phyloP scores from a whole-genome alignment of 2,888 invertebrate genomes.

The Watsonalla binaria region DNA sequence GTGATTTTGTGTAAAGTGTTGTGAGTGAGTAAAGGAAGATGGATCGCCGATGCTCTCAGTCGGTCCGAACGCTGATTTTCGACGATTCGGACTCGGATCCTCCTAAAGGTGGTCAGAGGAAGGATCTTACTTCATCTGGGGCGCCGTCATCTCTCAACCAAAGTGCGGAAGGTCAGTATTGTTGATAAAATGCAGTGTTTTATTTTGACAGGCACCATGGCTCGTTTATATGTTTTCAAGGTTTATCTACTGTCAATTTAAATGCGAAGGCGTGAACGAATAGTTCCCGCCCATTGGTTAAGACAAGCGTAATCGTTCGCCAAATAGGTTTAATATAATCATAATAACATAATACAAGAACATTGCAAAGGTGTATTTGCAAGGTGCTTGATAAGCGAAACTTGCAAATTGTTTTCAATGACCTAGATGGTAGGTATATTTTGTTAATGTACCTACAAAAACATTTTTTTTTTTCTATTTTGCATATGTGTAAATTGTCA shows the following conservation, averaged over 20 bases:
- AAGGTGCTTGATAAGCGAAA: too few species aligned
- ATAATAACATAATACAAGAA: too few species aligned
- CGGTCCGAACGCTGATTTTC: constrained; percentile 87
- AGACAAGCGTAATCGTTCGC: constrained; percentile 5
- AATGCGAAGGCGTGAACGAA: constrained; percentile 51
- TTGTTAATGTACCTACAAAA: too few species aligned
- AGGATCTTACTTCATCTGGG: constrained; percentile 53
- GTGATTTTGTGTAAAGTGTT: constrained; percentile 61
- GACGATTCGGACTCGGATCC: constrained; percentile 83
- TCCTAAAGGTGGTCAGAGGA: constrained; percentile 62
- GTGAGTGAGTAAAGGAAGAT: constrained; percentile 61
- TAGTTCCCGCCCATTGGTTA: constrained; percentile 20
- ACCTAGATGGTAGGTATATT: too few species aligned
- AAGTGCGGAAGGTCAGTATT: constrained; percentile 66
- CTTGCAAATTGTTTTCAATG: too few species aligned
- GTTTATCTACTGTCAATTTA: constrained; percentile 56
- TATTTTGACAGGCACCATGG: constrained; percentile 24
- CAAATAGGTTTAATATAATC: constrained; percentile 3
- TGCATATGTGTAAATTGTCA: too few species aligned
- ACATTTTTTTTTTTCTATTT: too few species aligned
- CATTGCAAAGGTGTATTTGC: neutral
- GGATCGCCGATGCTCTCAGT: constrained; percentile 82
- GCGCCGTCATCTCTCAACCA: constrained; percentile 63
- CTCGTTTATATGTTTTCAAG: constrained; percentile 54
- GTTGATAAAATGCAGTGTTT: constrained; percentile 11